Evolutionary conservation across 2,888 invertebrate species (phyloP).

Genomic region (Xylocampa areola): DNA sequence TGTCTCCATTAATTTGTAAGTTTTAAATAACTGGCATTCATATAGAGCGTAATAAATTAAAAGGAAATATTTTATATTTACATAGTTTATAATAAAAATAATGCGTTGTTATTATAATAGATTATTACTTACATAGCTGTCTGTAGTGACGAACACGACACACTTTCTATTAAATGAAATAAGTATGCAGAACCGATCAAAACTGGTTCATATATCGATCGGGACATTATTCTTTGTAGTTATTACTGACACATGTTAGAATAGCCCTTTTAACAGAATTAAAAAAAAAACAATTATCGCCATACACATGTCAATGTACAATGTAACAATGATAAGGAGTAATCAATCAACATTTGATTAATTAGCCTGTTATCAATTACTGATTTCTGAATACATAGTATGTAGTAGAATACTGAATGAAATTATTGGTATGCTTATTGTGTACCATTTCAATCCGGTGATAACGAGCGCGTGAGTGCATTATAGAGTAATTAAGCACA

Average conservation of each 20-base stretch:
- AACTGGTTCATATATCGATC: conserved; percentile 37
- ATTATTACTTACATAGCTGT: background rate
- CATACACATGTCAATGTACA: conserved; percentile 21
- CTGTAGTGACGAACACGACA: conserved; percentile 12
- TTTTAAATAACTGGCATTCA: background rate
- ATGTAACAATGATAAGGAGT: conserved; percentile 49
- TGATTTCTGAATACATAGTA: conserved; percentile 33
- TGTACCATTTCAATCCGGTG: conserved; percentile 34
- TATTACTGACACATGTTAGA: conserved; percentile 21
- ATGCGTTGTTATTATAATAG: too few species aligned
- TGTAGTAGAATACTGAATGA: conserved; percentile 36
- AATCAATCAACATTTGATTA: conserved; percentile 71
- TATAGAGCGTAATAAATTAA: background rate
- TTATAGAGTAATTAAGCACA: too few species aligned
- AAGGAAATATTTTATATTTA: too few species aligned
- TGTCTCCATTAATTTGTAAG: too few species aligned
- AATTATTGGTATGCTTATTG: conserved; percentile 44
- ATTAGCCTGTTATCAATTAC: conserved; percentile 65
- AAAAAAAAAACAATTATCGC: conserved; percentile 33
- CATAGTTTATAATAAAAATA: too few species aligned
- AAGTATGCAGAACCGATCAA: conserved; percentile 28
- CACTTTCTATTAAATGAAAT: conserved; percentile 43
- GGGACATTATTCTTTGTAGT: conserved; percentile 30
- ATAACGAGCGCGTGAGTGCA: conserved; percentile 33
- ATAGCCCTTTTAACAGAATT: conserved; percentile 15